Conservation (phyloP, 2,888 invertebrate genomes). For the Xylocampa areola region DNA sequence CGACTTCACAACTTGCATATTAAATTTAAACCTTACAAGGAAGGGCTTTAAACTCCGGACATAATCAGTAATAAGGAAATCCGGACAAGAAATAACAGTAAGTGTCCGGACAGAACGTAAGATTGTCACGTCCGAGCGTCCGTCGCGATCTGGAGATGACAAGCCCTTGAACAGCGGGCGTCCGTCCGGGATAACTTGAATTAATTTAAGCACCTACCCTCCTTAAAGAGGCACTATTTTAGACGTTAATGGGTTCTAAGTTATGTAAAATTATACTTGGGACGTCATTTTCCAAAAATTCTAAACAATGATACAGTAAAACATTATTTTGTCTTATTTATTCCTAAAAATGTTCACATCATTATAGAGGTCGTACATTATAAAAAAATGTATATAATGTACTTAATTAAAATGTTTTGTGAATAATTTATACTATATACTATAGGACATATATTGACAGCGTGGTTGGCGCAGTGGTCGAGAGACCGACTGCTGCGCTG, state of each 20-base stretch:
- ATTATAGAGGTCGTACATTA: too few relatives aligned
- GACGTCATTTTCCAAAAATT: too few relatives aligned
- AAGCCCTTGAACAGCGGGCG: constrained; percentile 46
- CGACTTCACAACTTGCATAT: constrained; percentile 42
- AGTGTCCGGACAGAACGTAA: constrained; percentile 35
- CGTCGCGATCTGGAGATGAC: constrained; percentile 48
- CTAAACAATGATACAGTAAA: too few relatives aligned
- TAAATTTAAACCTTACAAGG: constrained; percentile 43
- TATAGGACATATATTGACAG: too few relatives aligned
- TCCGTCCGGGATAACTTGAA: constrained; percentile 50
- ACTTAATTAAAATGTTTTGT: too few relatives aligned
- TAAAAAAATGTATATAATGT: too few relatives aligned
- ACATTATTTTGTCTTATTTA: too few relatives aligned
- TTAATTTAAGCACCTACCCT: constrained; percentile 52
- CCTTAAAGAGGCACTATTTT: constrained; percentile 35
- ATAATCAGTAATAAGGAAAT: constrained; percentile 59
- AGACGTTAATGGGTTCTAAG: constrained; percentile 20
- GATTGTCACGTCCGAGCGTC: constrained; percentile 49
- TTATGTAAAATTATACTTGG: constrained; percentile 16
- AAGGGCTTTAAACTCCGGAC: constrained; percentile 43
- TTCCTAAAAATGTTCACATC: too few relatives aligned
- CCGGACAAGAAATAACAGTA: constrained; percentile 41
- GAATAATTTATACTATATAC: too few relatives aligned
- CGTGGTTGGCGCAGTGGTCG: too few relatives aligned
- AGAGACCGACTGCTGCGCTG: too few relatives aligned